phyloP scores from a whole-genome alignment of 2,888 invertebrate genomes.

The Petrolisthes manimaculis region DNA sequence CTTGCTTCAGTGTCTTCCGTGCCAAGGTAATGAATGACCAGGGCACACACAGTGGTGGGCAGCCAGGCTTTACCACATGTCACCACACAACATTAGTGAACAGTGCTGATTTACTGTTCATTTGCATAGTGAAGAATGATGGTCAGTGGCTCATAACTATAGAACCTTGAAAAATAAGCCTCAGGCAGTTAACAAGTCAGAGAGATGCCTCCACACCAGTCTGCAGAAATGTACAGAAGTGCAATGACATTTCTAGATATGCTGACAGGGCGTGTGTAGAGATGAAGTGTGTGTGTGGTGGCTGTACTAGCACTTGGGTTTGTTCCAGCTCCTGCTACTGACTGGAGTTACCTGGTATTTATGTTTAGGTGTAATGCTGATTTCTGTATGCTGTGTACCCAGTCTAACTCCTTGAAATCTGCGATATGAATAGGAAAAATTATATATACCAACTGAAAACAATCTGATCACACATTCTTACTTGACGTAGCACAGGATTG shows the following conservation, averaged over 20 bases:
- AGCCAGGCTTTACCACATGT: neutral
- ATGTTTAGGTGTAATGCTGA: neutral
- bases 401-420: neutral
- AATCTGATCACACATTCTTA: neutral
- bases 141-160: neutral
- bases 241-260: neutral
- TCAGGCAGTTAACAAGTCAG: neutral
- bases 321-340: neutral
- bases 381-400: constrained; percentile 7
- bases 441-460: neutral
- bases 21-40: neutral
- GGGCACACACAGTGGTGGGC: neutral
- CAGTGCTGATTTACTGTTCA: neutral
- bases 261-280: neutral
- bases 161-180: too few species aligned
- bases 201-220: neutral
- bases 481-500: constrained; percentile 12
- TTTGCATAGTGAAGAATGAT: neutral
- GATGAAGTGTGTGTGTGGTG: neutral
- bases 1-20: constrained; percentile 18
- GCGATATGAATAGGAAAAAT: neutral
- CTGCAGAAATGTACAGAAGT: neutral
- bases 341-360: neutral
- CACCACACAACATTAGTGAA: neutral
- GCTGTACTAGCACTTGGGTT: neutral